Base-by-base conservation (phyloP, 35 echinoderm and acorn worm species). In the Nesometra sesokonis region DNA sequence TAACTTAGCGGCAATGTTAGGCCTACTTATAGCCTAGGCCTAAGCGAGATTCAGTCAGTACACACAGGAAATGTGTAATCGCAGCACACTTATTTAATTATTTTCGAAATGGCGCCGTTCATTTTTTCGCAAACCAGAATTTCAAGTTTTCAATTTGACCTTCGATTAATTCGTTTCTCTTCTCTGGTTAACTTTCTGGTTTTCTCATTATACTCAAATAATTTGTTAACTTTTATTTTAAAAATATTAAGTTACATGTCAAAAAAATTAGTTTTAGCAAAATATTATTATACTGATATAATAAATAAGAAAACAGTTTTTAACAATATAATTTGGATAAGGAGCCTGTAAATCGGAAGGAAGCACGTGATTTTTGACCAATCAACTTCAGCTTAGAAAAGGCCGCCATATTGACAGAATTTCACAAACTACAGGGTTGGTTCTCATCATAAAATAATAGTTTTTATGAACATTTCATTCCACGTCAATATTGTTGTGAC, bases 371-470 rank as follows among this genome's bases (percentile, higher is more conserved):
- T 81, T 81, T 36, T 93, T 89, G 78, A 90, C 94, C 94, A 97
- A 97, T 97, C 94, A 92, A 57, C 52, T 80, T 78, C 67, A 47
- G 82, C 80, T 85, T 67, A 67, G 92, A 97, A 95, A 92, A 97
- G 85, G 85, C 94, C 94, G 94, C 94, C 93, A 97, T 97, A 90
- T 97, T 97, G 91, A 88, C 86, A 80, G 36, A 87, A 80, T 23
- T 80, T 87, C 35, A 87, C 78, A 80, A 78, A 78, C 31, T 38
- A 40, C 78, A 79, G 19, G 36, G 78, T 29, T 33, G 29, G 35
- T 32, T 87, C 78, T 87, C 37, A 67, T 87, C 77, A 36, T 87
- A 87, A 87, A 79, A 80, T 87, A n/a, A 13, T 80, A 80, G 76
- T 37, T 80, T 87, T 79, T 52, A 37, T 43, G 32, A 36, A 3